Evolutionary conservation across 2,888 invertebrate genomes (phyloP), one percentile per base, ranked within the genome.

Genomic region (Galerucella nymphaeae): DNA sequence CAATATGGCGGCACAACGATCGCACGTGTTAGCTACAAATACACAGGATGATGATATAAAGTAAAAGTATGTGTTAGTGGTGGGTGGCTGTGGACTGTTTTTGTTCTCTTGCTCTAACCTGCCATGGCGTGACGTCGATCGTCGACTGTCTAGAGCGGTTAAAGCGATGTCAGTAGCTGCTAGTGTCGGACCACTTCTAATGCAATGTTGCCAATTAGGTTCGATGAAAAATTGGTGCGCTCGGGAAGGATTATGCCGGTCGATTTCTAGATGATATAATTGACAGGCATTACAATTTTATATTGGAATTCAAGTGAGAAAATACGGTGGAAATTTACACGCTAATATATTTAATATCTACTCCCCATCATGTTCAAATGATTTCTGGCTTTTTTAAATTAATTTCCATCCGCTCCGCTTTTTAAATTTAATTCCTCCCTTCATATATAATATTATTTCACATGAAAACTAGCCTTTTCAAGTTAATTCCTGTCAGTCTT

Each of bases 131-230:
- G 76, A 75, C 75, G 77, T 77, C 72, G 77, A 72, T 71, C 73
- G 76, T 73, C 74, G 73, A 76, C 76, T 76, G 76, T 75, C 76
- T 75, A 70, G 75, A 72, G 66, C 70, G 71, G 72, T 73, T 73
- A 76, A 73, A 69, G 73, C 76, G 75, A 73, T 75, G 77, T 75
- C 76, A 68, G 76, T 76, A 62, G 74, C 71, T 75, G 75, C 66
- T 73, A 74, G 74, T 72, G 77, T 74, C 75, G 72, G 74, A 66
- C 71, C 68, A 68, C 65, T 71, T 71, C 70, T 61, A 65, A 62
- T 48, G 66, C 70, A 45, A 38, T 55, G 70, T 70, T 70, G 70
- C 70, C 70, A 50, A 48, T 63, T 70, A 55, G 16, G 14, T 30
- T 58, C 30, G 42, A 57, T 63, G 63, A 57, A 70, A 70, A 70